Conservation (phyloP, 2,888 invertebrate species). For the Thymelicus sylvestris region DNA sequence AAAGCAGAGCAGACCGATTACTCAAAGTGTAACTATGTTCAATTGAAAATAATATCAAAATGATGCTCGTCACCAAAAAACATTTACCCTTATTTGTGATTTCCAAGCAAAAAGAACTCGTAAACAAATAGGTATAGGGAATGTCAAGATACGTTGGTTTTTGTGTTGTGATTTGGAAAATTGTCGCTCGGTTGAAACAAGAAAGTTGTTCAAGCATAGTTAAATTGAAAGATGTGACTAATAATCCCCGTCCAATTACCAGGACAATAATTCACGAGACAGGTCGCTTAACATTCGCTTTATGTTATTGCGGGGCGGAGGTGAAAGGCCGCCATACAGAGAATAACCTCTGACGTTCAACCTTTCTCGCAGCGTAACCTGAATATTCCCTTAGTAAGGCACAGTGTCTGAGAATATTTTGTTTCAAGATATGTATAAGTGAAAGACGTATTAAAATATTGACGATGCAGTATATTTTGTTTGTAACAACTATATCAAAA, state of each 20-base stretch:
- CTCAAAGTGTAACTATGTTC: too few relatives aligned
- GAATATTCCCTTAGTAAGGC: constrained; percentile 11
- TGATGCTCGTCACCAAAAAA: not conserved
- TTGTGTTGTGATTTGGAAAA: not conserved
- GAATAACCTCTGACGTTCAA: constrained; percentile 36
- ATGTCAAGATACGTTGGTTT: constrained; percentile 1
- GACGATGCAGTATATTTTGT: too few relatives aligned
- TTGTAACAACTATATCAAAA: too few relatives aligned
- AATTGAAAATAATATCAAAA: too few relatives aligned
- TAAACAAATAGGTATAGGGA: not conserved
- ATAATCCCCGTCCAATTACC: constrained; percentile 50
- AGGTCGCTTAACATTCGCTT: constrained; percentile 34
- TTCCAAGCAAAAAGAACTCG: not conserved
- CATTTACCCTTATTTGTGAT: not conserved
- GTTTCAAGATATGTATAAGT: not conserved
- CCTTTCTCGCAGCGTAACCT: constrained; percentile 38
- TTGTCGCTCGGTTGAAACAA: not conserved
- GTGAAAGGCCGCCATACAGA: constrained; percentile 45
- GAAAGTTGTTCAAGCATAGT: constrained; percentile 37
- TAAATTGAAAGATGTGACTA: constrained; percentile 44
- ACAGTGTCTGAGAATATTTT: not conserved
- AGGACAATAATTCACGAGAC: constrained; percentile 54
- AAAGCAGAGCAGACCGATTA: too few relatives aligned
- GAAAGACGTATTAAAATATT: too few relatives aligned
- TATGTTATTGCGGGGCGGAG: constrained; percentile 43